Base-by-base conservation (phyloP, 2,888 invertebrate genomes). In the Thera obeliscata region DNA sequence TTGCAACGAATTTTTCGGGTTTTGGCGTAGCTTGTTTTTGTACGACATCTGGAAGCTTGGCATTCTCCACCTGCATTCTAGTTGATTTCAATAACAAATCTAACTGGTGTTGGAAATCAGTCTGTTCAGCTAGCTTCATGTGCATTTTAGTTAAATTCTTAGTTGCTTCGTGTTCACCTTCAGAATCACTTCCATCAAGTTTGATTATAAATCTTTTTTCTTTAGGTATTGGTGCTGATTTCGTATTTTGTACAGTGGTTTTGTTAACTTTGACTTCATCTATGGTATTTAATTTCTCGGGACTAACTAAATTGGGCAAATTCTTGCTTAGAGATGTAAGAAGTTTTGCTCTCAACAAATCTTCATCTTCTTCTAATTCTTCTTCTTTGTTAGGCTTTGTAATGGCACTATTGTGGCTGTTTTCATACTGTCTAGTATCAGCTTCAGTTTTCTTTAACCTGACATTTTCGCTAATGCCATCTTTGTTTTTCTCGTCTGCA, bases 301-400 rank as follows among this genome's bases (percentile, higher is more conserved):
- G 78, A 67, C 84, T 82, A 50, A 88, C 81, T 54, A 90, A 78
- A 73, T 89, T 88, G 60, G 94, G 91, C 64, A 95, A 88, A 82
- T 94, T 95, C 82, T 94, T 95, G 65, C 94, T 94, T 72, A 95
- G 88, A 4, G 95, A 95, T 61, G 94, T 95, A 73, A 95, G 85
- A 64, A 95, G 80, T 82, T 94, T 92, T 46, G 95, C 95, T 71
- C 95, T 84, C 70, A 95, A 87, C 61, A 95, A 89, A 82, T 95
- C 95, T 81, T 94, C 95, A 81, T 95, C 95, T 77, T 95, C 95
- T 60, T 95, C 95, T 67, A 93, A 75, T 74, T 93, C 91, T 73
- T 91, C 91, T 66, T 86, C 84, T 67, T 84, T 75, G 52, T 66
- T 55, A 69, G 62, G 49, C 33, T 62, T 50, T 41, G 65, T 22